Evolutionary conservation across 2,113 vertebrate species (phyloP), one percentile per base, ranked within the genome.

Genomic region (Hymenochirus boettgeri): DNA sequence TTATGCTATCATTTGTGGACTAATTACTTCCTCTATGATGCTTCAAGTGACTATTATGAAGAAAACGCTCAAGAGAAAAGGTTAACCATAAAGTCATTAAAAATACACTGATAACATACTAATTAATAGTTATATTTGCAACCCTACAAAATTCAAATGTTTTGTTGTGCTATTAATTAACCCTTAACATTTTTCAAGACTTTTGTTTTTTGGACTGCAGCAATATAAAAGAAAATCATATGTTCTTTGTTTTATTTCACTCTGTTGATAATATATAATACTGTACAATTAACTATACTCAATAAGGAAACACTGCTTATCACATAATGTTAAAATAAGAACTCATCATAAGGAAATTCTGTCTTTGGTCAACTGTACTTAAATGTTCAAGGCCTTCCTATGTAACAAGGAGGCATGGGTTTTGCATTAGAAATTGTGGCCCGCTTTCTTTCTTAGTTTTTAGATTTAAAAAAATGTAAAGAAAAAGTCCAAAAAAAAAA

Each of bases 1-100:
- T 88, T 84, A 54, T 33, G 19, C 31, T 55, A 83, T 75, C 77
- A 82, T 84, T 86, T 80, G 46, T 80, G 87, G 84, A 88, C 82
- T 92, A 91, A 92, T 93, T 91, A 87, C 78, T 83, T 88, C 85
- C 70, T 86, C 71, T 85, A 74, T 79, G 73, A 84, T 78, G 75
- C 65, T 81, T 69, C 72, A 76, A 85, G 71, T 82, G 82, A 81
- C 77, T 83, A 71, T 81, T 84, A 73, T 56, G 80, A 80, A 80
- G 76, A 73, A 75, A 79, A 84, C 77, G 70, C 83, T 89, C 81
- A 69, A 52, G 77, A 89, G 83, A 73, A 84, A 80, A 88, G 79
- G 80, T 85, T 89, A 87, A 86, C 83, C 82, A 70, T 76, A 63
- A 85, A 80, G 65, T 74, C 76, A 83, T 89, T 84, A 73, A 70